Base-by-base conservation (phyloP, 2,113 vertebrate genomes). In the Microcebus murinus region DNA sequence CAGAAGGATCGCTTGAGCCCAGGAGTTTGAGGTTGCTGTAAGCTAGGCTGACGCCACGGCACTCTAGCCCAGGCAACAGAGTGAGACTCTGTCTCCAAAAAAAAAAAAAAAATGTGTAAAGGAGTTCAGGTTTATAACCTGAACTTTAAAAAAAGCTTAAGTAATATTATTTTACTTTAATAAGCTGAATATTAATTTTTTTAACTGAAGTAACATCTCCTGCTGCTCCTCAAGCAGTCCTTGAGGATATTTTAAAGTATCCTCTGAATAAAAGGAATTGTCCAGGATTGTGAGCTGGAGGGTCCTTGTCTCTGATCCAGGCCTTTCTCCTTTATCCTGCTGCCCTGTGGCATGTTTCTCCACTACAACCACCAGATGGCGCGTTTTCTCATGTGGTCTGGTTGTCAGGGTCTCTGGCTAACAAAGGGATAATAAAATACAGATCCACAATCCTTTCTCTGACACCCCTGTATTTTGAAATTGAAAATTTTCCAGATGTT, bases 331-430 rank as follows among this genome's bases (percentile, higher is more conserved):
- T 27, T 50, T 57, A 11, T 29, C 39, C 4, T 12, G 36, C 31
- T 1, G 0, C 20, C 36, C 34, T 65, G 36, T 59, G 34, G 36
- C 1, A 0, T 50, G 15, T 3, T 88, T 93, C 77, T 93, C 59
- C 11, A 57, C 18, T 71, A 27, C n/a, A 71, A 25, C 95, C 97
- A 91, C 82, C 48, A 97, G 97, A 67, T 79, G 96, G 93, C 59
- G 20, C 5, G 4, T 70, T 76, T 88, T 81, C 94, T 63, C 70
- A 36, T 14, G 25, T 23, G 77, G 7, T 34, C 52, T 52, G 36
- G 61, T 59, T 59, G n/a, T 79, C 13, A 52, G 1, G 21, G 13
- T 91, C 52, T 68, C 59, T 4, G 18, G 70, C 77, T n/a, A 74
- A 80, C 36, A 88, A 87, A 57, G 8, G 6, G 50, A 59, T 67